These are phyloP conservation scores for Dendrolimus kikuchii DNA, from an alignment of 1,140 invertebrate species.

Conservation along the genomic window DNA sequence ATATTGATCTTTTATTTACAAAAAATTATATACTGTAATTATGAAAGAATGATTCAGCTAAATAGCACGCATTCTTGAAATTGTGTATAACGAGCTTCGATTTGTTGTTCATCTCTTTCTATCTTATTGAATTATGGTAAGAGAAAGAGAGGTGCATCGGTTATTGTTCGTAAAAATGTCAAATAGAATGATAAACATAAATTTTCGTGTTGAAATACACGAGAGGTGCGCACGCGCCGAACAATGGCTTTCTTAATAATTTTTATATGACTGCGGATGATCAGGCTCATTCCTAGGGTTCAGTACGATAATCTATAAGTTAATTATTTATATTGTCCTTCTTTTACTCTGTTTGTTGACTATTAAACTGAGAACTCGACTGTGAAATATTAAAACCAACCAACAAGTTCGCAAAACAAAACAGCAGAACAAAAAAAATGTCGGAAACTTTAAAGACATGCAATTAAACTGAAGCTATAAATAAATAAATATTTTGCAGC, in stretches of 20 bases:
- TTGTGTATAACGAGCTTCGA: conserved; percentile 37
- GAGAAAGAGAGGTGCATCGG: conserved; percentile 26
- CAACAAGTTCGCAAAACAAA: no score
- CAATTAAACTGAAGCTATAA: no score
- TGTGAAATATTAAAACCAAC: no score
- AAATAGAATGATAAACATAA: conserved; percentile 69
- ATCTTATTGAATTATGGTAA: conserved; percentile 17
- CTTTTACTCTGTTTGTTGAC: no score
- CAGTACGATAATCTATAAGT: no score
- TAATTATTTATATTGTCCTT: no score
- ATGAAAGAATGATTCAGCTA: conserved; percentile 55
- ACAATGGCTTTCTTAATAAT: conserved; percentile 40
- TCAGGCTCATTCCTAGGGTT: conserved; percentile 15
- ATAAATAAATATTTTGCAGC: no score
- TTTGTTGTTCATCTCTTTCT: conserved; percentile 42
- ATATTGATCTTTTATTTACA: no score
- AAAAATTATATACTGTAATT: conserved; percentile 22
- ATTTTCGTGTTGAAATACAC: conserved; percentile 54
- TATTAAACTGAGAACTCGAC: no score
- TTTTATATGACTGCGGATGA: conserved; percentile 39
- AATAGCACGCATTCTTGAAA: conserved; percentile 40
- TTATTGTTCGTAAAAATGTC: conserved; percentile 67
- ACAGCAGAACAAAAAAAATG: no score
- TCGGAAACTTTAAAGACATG: no score
- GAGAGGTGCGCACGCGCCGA: conserved; percentile 29